Conservation (phyloP, 2,113 vertebrate species). For the Podarcis raffonei region DNA sequence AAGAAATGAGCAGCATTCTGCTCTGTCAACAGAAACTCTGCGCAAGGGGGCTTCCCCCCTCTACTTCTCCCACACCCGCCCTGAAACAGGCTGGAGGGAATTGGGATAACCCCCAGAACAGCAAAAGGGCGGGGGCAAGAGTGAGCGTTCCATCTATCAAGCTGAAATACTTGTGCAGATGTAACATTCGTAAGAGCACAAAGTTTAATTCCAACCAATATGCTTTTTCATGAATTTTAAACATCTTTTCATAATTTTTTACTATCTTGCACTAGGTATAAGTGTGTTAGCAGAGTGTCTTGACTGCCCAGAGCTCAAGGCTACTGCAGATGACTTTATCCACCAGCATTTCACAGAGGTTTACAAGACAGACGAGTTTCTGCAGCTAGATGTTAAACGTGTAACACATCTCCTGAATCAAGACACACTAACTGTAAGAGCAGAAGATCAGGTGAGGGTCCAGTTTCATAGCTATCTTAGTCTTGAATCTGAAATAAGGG, state of each 20-base stretch:
- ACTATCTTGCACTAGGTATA: constrained; percentile 76
- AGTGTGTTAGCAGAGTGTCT: constrained; percentile 88
- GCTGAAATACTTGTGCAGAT: too few species aligned
- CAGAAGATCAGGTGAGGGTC: constrained; percentile 85
- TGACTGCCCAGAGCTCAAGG: constrained; percentile 88
- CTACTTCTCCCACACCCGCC: too few species aligned
- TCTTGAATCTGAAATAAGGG: background rate
- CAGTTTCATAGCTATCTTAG: background rate
- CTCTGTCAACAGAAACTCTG: too few species aligned
- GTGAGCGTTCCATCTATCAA: too few species aligned
- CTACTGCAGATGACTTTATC: constrained; percentile 88
- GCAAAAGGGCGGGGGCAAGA: too few species aligned
- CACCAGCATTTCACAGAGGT: constrained; percentile 91
- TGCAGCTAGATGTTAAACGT: constrained; percentile 88
- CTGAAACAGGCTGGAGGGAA: too few species aligned
- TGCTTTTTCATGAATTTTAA: background rate
- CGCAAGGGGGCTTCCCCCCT: too few species aligned
- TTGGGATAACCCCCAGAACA: too few species aligned
- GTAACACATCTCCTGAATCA: constrained; percentile 90
- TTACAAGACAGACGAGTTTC: constrained; percentile 90
- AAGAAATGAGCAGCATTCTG: too few species aligned
- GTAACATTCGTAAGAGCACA: too few species aligned
- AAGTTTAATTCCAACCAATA: too few species aligned
- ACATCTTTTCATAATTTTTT: constrained; percentile 9
- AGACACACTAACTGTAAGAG: constrained; percentile 86